phyloP scores from a whole-genome alignment of 2,113 vertebrate species.

The Phalacrocorax aristotelis region DNA sequence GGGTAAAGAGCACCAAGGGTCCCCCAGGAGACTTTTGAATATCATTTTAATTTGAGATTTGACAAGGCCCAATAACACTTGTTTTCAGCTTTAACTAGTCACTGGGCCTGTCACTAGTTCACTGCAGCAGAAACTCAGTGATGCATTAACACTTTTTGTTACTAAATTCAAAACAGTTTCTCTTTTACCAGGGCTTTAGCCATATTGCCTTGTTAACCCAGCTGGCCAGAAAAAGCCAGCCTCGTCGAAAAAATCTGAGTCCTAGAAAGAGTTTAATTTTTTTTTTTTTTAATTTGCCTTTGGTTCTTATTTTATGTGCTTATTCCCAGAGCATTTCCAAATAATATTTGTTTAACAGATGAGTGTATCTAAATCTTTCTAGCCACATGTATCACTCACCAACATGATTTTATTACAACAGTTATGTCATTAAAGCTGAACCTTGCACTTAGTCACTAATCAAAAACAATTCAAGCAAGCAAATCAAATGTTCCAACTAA shows the following conservation, averaged over 20 bases:
- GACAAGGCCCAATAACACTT: not conserved
- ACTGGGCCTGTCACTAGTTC: not conserved
- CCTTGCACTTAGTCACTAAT: slow-evolving; percentile 45
- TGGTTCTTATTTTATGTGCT: not conserved
- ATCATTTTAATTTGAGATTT: not conserved
- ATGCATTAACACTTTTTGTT: not conserved
- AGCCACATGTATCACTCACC: slow-evolving; percentile 28
- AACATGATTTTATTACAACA: slow-evolving; percentile 12
- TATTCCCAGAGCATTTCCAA: slow-evolving; percentile 28
- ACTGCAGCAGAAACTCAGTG: not conserved
- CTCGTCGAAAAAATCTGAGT: not conserved
- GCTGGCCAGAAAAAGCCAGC: not conserved
- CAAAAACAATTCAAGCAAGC: slow-evolving; percentile 25
- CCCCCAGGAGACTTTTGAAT: not conserved
- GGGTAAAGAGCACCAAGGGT: not conserved
- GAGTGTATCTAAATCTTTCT: slow-evolving; percentile 5
- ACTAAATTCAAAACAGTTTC: slow-evolving; percentile 29
- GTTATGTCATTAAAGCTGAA: slow-evolving; percentile 41
- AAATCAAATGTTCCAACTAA: slow-evolving; percentile 31
- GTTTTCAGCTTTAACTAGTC: not conserved
- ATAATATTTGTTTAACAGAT: slow-evolving; percentile 3
- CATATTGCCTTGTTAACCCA: not conserved
- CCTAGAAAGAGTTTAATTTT: not conserved
- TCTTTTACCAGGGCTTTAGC: not conserved
- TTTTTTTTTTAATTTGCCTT: not conserved